Conservation (phyloP, 2,888 invertebrate genomes). For the Chalcosyrphus nemorum region DNA sequence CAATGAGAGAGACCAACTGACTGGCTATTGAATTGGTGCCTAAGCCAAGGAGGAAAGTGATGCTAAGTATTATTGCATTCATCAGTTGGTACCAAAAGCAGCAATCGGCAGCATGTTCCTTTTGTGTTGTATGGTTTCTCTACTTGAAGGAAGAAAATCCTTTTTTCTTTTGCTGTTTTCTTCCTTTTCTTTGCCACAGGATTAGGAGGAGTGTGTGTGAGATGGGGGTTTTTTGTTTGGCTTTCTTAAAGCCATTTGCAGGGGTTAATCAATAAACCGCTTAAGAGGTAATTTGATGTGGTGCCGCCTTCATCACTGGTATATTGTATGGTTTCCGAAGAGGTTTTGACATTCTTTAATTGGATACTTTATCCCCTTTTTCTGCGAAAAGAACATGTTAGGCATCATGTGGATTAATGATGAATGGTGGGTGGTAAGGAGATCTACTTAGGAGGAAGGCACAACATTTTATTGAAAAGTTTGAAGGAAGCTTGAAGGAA, state of each 20-base stretch:
- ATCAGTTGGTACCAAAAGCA: slow-evolving; percentile 13
- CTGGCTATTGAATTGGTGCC: not conserved
- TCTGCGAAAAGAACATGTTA: slow-evolving; percentile 18
- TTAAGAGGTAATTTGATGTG: slow-evolving; percentile 61
- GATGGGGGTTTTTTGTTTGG: slow-evolving; percentile 16
- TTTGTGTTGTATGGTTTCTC: slow-evolving; percentile 54
- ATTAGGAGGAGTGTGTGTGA: not conserved
- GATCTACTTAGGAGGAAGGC: not conserved
- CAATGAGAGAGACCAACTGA: slow-evolving; percentile 41
- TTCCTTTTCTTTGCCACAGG: not conserved
- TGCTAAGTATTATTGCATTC: slow-evolving; percentile 55
- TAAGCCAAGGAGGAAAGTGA: slow-evolving; percentile 12
- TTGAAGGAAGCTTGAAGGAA: not conserved
- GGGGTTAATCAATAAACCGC: slow-evolving; percentile 68
- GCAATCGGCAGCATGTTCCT: slow-evolving; percentile 31
- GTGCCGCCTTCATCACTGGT: slow-evolving; percentile 22
- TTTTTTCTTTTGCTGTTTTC: slow-evolving; percentile 12
- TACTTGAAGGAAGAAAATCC: slow-evolving; percentile 10
- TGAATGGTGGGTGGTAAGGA: slow-evolving; percentile 2
- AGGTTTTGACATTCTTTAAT: slow-evolving; percentile 56
- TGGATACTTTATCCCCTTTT: slow-evolving; percentile 56
- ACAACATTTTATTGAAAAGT: not conserved
- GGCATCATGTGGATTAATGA: slow-evolving; percentile 27
- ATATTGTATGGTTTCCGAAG: slow-evolving; percentile 64
- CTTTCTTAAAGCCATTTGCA: slow-evolving; percentile 52